These are phyloP conservation scores for Agrochola macilenta DNA, from an alignment of 2,888 invertebrate genomes.

Conservation along the genomic window DNA sequence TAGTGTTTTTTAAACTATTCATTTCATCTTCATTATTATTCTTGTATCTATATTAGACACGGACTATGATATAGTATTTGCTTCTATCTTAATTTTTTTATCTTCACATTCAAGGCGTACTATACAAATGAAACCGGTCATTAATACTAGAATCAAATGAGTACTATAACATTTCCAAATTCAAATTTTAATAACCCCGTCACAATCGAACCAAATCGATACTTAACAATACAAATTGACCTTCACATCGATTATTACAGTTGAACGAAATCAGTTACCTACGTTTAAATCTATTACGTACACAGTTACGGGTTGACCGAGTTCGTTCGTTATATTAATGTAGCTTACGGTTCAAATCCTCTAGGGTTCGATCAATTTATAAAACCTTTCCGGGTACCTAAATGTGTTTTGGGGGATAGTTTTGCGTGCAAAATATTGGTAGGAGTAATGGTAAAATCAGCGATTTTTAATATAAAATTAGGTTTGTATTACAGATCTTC, in stretches of 20 bases:
- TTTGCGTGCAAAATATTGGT: conserved; percentile 20
- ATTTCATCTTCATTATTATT: too few relatives aligned
- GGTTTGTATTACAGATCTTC: background rate
- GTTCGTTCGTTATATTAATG: conserved; percentile 53
- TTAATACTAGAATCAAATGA: background rate
- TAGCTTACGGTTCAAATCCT: conserved; percentile 45
- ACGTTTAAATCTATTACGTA: conserved; percentile 50
- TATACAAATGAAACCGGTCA: background rate
- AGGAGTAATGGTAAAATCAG: background rate
- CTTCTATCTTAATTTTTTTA: too few relatives aligned
- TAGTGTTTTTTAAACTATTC: too few relatives aligned
- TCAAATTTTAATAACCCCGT: background rate
- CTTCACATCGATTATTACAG: conserved; percentile 23
- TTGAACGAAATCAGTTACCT: conserved; percentile 35
- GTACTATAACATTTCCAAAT: background rate
- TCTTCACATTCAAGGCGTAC: background rate
- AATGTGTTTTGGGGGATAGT: conserved; percentile 35
- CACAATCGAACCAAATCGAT: conserved; percentile 14
- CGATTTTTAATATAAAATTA: background rate
- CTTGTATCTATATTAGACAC: too few relatives aligned
- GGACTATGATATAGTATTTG: too few relatives aligned
- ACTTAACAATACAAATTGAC: conserved; percentile 28
- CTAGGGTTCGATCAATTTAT: conserved; percentile 55
- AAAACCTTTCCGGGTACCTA: conserved; percentile 45
- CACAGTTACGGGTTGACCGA: conserved; percentile 50